Percentiles rank a stretch among this genome's conserved stretches.
These are phyloP conservation scores for Porites evermanni DNA, from an alignment of 92 coral and sea anemone genomes.

Conservation along the genomic window DNA sequence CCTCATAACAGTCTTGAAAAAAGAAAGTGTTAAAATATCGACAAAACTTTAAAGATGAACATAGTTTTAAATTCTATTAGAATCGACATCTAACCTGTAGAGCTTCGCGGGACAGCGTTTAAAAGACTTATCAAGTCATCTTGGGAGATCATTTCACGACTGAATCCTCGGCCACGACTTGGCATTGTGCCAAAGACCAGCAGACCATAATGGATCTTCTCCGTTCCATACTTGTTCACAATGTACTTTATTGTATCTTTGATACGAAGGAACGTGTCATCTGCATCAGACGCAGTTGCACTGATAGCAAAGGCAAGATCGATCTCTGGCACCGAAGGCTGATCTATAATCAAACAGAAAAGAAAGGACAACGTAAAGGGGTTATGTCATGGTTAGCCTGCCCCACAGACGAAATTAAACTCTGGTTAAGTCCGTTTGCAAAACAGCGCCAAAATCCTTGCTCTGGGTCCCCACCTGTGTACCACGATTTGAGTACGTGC, in stretches of 20 bases:
- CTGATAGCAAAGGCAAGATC: slow-evolving; percentile 62
- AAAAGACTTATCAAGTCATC: slow-evolving; percentile 32
- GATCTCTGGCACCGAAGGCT: slow-evolving; percentile 41
- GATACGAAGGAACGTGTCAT: slow-evolving; percentile 50
- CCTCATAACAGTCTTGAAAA: too few species aligned
- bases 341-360: background rate
- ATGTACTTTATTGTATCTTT: slow-evolving; percentile 57
- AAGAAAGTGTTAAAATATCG: too few species aligned
- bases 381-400: too few species aligned
- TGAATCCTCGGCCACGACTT: slow-evolving; percentile 30
- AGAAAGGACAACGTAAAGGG: background rate
- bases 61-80: too few species aligned
- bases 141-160: slow-evolving; percentile 28
- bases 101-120: slow-evolving; percentile 40
- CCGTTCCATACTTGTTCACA: slow-evolving; percentile 46
- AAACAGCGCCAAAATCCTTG: too few species aligned
- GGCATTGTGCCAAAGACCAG: slow-evolving; percentile 38
- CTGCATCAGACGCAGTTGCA: slow-evolving; percentile 56
- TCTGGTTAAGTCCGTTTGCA: too few species aligned
- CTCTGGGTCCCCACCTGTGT: too few species aligned
- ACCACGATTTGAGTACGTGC: too few species aligned
- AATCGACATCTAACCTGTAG: slow-evolving; percentile 28
- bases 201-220: slow-evolving; percentile 37
- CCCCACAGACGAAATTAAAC: too few species aligned
- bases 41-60: too few species aligned